Conservation (phyloP, 2,113 vertebrate genomes). For the Candoia aspera region DNA sequence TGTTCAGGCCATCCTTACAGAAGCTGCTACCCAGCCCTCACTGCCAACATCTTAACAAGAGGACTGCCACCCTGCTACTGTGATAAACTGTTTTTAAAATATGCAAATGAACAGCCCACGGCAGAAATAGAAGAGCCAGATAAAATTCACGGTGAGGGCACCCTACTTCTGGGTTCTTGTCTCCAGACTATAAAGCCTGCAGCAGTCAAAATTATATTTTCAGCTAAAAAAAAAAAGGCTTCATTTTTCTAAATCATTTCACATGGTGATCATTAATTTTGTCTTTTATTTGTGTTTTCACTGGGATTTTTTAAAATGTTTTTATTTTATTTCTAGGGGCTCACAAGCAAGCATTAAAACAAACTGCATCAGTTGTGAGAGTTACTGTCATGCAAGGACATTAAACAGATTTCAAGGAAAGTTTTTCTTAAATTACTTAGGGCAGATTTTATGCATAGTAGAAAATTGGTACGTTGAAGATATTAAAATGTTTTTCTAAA, state of each 20-base stretch:
- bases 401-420: not conserved
- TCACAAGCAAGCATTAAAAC: not conserved
- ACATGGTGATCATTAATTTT: not conserved
- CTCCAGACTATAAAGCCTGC: not conserved
- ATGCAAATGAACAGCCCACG: not conserved
- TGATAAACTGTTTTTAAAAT: not conserved
- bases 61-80: no score
- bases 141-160: not conserved
- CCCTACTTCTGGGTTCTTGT: not conserved
- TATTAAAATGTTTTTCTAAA: not conserved
- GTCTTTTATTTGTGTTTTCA: not conserved
- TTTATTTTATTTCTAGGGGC: not conserved
- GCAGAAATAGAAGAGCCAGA: not conserved
- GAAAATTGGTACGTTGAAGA: not conserved
- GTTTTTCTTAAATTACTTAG: not conserved
- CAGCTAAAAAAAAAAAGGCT: not conserved
- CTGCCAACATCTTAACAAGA: not conserved
- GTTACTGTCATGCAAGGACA: not conserved
- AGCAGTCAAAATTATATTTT: not conserved
- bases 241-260: not conserved
- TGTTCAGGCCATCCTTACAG: not conserved
- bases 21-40: not conserved
- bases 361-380: not conserved
- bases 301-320: not conserved
- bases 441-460: not conserved